Percentiles rank a stretch among this genome's conserved stretches.
phyloP scores from a whole-genome alignment of 1,140 invertebrate species.

The Drosophila subobscura region DNA sequence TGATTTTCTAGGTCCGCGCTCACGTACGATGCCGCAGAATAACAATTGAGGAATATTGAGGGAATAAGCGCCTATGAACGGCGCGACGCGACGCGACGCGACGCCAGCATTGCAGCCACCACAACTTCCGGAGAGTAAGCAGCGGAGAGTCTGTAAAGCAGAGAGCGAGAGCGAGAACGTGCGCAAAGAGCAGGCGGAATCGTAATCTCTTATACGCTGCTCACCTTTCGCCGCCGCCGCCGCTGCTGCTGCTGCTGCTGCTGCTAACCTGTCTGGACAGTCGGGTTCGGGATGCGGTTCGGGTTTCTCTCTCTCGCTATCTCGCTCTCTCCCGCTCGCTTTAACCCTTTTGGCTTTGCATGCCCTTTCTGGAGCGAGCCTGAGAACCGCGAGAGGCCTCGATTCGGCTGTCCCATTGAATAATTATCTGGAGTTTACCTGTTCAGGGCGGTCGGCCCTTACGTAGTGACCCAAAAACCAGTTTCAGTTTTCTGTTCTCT shows the following conservation, averaged over 20 bases:
- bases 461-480: slow-evolving; percentile 74
- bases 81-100: slow-evolving; percentile 24
- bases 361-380: slow-evolving; percentile 11
- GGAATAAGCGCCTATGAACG: slow-evolving; percentile 61
- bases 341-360: slow-evolving; percentile 41
- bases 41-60: slow-evolving; percentile 83
- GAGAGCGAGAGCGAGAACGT: slow-evolving; percentile 4
- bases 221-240: too few species aligned
- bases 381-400: slow-evolving; percentile 23
- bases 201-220: slow-evolving; percentile 21
- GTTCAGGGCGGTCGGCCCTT: slow-evolving; percentile 57
- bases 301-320: slow-evolving; percentile 4
- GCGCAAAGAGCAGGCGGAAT: slow-evolving; percentile 6
- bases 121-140: slow-evolving; percentile 54
- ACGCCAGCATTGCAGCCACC: slow-evolving; percentile 52
- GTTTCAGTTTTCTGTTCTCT: slow-evolving; percentile 47
- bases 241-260: too few species aligned
- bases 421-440: slow-evolving; percentile 78
- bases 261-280: too few species aligned
- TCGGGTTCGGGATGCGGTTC: slow-evolving; percentile 21
- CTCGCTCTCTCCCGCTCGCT: slow-evolving; percentile 1
- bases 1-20: slow-evolving; percentile 51
- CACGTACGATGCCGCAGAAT: slow-evolving; percentile 73
- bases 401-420: slow-evolving; percentile 68
- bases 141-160: neutral